Base-by-base conservation (phyloP, 64 coral and sea anemone species). In the Montipora efflorescens region DNA sequence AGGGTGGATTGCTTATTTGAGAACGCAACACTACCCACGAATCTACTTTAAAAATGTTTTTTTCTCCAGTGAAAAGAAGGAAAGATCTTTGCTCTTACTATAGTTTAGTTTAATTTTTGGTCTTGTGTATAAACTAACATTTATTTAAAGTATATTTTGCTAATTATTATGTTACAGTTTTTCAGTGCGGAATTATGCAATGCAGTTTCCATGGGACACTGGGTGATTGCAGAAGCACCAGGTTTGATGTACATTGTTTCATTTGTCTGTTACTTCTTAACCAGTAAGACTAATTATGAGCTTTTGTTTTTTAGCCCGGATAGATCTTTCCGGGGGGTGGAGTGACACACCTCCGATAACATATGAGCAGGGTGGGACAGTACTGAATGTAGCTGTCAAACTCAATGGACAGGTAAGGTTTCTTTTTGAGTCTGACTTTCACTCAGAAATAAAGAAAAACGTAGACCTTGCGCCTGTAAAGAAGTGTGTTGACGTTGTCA, bases 341-440 rank as follows among this genome's bases (percentile, higher is more conserved):
- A 99, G 91, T 75, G 98, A 99, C 74, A 99, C 98, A 1, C 98
- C 98, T 3, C 98, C 98, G 66, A 94, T 99, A 8, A 95, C 98
- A 1, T 94, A 99, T 69, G 98, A 99, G 75, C 95, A 99, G 61
- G 98, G 95, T 23, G 98, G 98, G 67, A 74, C 83, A 7, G 98
- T 99, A 15, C 87, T 91, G 3, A 99, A 99, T 49, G 95, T 99
- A 14, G 97, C 95, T 2, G 78, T 96, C 25, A 94, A 95, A 75
- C 59, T 99, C 5, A 84, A 96, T 76, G 92, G 92, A 79, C 80
- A 94, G 89, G 97, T 99, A 72, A 5, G 59, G 81, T 19, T 12
- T 8, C 28, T 13, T 87, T 15, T 20, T 71, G 5, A 64, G 59
- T 15, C 59, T 64, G 53, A 11, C 59, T 64, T 64, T 64, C 13